Evolutionary conservation across 2,113 vertebrate species (phyloP), one percentile per base, ranked within the genome.

Genomic region (Anthoscopus minutus): DNA sequence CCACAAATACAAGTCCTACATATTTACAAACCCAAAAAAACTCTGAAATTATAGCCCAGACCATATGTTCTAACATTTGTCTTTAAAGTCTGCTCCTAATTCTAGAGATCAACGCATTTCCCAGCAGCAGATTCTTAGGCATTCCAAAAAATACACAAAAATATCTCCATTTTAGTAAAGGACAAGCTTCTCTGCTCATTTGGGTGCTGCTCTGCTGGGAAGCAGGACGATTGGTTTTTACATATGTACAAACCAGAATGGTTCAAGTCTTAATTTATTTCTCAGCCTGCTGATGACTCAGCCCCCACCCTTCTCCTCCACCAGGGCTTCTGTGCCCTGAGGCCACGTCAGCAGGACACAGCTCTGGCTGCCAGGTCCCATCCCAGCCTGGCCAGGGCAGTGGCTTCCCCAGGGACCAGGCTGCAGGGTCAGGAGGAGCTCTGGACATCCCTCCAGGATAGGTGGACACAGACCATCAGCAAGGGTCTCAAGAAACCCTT

Each of bases 271-370:
- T 45, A 24, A 92, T 83, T 88, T 82, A 47, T 79, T 96, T 91
- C 92, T 96, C 80, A 72, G 92, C 70, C 86, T 53, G 67, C 67
- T 77, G 86, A 85, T 93, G 96, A 97, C 86, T 95, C 96, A 97
- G 77, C 81, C 86, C 81, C 51, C 54, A 91, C 73, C 69, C 28
- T 37, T 93, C 94, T 86, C 69, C 62, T 31, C 23, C 56, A 9
- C 2, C 37, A 22, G n/a, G 45, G 69, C 54, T 80, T 23, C 89
- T 54, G 37, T 57, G 78, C 53, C 40, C 15, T 1, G 76, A 97
- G 96, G 98, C 98, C 98, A 98, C 98, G 84, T 98, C 98, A 98
- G 98, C 98, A 98, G 97, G 95, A 98, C 97, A 47, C 91, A 10
- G 97, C 20, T 7, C 85, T 65, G 94, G 84, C 96, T 98, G 98